Conservation (phyloP, 2,113 vertebrate species). For the Rhea americana region DNA sequence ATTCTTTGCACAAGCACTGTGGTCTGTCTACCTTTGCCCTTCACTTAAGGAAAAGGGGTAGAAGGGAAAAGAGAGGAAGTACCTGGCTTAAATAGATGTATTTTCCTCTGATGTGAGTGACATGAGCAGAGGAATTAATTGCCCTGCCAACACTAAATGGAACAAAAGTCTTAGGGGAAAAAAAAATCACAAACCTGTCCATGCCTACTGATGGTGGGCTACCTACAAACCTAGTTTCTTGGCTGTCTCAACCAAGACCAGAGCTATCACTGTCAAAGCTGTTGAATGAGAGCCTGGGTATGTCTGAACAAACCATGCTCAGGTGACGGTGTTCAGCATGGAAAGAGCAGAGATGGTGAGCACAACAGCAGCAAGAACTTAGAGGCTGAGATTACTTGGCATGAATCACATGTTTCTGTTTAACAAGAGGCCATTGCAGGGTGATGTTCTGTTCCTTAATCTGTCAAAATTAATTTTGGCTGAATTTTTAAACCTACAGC, state of each 20-base stretch:
- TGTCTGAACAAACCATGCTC: not conserved
- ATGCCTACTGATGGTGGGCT: not conserved
- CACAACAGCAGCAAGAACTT: not conserved
- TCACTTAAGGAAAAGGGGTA: not conserved
- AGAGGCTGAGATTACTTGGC: not conserved
- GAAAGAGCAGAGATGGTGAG: not conserved
- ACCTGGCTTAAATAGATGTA: not conserved
- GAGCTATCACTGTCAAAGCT: not conserved
- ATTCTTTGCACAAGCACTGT: not conserved
- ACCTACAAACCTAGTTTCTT: not conserved
- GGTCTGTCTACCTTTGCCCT: not conserved
- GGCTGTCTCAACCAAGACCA: not conserved
- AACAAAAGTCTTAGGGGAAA: not conserved
- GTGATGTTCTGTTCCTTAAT: conserved; percentile 1
- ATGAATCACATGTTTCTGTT: conserved; percentile 18
- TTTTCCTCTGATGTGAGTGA: not conserved
- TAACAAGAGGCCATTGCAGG: not conserved
- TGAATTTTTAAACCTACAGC: conserved; percentile 32
- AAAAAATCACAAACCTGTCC: not conserved
- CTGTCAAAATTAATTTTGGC: conserved; percentile 37
- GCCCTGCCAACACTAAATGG: not conserved
- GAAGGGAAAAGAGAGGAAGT: not conserved
- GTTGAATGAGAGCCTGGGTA: not conserved
- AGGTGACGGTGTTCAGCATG: not conserved
- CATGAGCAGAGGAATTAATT: not conserved